phyloP scores from a whole-genome alignment of 2,888 invertebrate species.

The Hymenopus coronatus region DNA sequence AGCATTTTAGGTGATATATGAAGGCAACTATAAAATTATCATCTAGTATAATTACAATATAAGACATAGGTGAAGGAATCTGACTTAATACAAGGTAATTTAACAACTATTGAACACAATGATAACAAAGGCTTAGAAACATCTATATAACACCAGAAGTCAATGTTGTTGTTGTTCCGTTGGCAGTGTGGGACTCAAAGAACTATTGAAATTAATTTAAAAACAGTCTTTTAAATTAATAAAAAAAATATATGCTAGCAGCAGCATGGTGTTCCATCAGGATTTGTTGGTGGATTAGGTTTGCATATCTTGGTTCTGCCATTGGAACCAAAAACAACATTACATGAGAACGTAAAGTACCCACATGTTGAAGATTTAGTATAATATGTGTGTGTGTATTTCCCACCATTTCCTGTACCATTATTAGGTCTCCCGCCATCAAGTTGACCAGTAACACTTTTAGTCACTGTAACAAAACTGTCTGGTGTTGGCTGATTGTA shows the following conservation, averaged over 20 bases:
- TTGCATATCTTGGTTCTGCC: conserved; percentile 78
- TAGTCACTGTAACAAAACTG: conserved; percentile 74
- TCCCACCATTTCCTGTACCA: conserved; percentile 54
- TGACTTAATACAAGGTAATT: background rate
- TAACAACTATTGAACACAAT: background rate
- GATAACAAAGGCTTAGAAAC: background rate
- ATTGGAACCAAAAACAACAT: conserved; percentile 72
- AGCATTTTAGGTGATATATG: no score
- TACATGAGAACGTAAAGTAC: conserved; percentile 82
- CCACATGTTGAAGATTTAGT: conserved; percentile 85
- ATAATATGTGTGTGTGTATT: conserved; percentile 75
- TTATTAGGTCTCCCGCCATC: conserved; percentile 54
- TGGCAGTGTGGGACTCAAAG: background rate
- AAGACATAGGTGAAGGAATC: no score
- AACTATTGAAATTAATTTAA: background rate
- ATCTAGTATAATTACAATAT: no score
- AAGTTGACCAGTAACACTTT: conserved; percentile 73
- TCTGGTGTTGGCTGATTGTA: conserved; percentile 47
- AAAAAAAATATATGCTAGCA: conserved; percentile 8
- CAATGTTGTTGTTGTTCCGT: background rate
- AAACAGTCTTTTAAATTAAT: conserved; percentile 5
- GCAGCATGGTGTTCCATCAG: conserved; percentile 62
- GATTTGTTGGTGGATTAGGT: conserved; percentile 73
- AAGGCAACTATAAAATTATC: no score
- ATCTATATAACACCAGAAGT: background rate